Conservation (phyloP, 2,797 vertebrate genomes). For the Calcarius lapponicus region DNA sequence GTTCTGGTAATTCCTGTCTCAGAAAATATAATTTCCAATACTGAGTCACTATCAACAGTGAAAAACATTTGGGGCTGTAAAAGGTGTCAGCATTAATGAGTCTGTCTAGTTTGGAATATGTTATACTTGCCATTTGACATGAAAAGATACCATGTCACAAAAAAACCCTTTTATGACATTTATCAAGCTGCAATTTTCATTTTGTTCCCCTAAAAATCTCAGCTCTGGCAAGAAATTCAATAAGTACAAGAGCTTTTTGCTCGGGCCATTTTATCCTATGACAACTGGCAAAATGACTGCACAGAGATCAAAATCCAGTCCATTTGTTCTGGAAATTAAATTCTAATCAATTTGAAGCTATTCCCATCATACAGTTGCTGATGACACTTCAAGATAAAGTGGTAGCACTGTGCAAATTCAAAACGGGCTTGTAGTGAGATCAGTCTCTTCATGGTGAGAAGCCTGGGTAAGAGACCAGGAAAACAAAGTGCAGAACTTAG, state of each 20-base stretch:
- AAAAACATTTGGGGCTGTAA: neutral
- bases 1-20: neutral
- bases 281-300: neutral
- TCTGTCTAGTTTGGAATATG: neutral
- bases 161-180: neutral
- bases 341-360: constrained; percentile 5
- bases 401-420: neutral
- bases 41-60: neutral
- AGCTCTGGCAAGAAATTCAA: neutral
- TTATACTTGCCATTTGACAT: neutral
- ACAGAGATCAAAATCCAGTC: constrained; percentile 11
- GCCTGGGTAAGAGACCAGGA: neutral
- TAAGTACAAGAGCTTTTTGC: neutral
- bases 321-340: constrained; percentile 34
- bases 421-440: neutral
- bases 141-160: neutral
- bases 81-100: neutral
- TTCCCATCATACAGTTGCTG: neutral
- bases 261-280: neutral
- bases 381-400: neutral
- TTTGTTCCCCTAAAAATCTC: neutral
- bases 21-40: neutral
- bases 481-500: neutral
- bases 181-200: neutral
- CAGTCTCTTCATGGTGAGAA: neutral